Percentiles rank a stretch among this genome's conserved stretches.
phyloP scores from a whole-genome alignment of 2,113 vertebrate species.

The Piliocolobus tephrosceles region DNA sequence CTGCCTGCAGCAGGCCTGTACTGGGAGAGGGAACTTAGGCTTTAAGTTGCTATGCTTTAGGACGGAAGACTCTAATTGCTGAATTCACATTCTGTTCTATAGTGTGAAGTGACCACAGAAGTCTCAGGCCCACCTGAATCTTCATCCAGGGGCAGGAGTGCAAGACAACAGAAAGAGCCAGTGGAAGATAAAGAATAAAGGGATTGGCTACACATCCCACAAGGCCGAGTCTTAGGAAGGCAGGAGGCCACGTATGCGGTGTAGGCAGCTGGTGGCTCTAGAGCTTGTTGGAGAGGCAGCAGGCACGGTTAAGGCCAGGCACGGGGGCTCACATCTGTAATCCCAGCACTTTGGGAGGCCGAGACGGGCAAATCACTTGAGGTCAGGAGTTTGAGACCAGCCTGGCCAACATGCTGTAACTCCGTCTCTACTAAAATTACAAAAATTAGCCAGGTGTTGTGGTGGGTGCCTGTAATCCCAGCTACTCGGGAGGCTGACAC shows the following conservation, averaged over 20 bases:
- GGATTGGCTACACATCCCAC: background rate
- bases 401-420: background rate
- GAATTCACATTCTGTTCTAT: background rate
- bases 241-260: too few species aligned
- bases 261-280: background rate
- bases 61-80: background rate
- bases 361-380: rapidly evolving
- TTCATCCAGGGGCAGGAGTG: background rate
- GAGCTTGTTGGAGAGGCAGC: background rate
- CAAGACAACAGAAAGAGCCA: background rate
- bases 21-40: background rate
- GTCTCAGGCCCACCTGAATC: background rate
- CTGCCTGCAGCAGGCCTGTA: background rate
- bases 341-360: background rate
- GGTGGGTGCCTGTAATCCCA: background rate
- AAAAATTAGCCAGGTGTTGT: background rate
- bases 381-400: background rate
- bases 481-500: background rate
- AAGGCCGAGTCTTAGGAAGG: background rate
- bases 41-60: background rate
- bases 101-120: background rate
- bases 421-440: background rate
- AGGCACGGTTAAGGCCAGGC: background rate
- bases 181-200: background rate
- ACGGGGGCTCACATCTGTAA: background rate